Conservation (phyloP, 2,797 vertebrate species). For the Rhinoraja longicauda region DNA sequence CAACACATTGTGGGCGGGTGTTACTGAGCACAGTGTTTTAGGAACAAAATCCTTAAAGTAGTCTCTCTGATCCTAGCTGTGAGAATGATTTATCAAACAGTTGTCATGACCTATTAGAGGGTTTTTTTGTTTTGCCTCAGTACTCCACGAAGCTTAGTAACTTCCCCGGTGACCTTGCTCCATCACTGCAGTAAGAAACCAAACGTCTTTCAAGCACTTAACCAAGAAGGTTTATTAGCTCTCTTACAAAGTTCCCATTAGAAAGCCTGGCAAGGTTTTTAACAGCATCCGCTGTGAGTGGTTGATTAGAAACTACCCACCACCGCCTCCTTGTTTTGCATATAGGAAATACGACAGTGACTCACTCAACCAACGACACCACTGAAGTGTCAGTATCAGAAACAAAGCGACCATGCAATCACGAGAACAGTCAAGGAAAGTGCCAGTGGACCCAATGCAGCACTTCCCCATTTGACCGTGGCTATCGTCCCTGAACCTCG, state of each 20-base stretch:
- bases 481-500: too few species aligned
- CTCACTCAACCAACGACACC: background rate
- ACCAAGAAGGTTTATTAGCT: conserved; percentile 17
- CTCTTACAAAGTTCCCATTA: conserved; percentile 23
- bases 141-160: background rate
- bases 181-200: background rate
- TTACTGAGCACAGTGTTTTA: conserved; percentile 23
- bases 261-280: conserved; percentile 23
- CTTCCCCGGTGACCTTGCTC: background rate
- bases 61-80: background rate
- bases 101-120: conserved; percentile 9
- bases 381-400: conserved; percentile 22
- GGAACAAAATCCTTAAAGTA: conserved; percentile 36
- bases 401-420: background rate
- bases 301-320: background rate
- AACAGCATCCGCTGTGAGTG: background rate
- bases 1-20: conserved; percentile 4
- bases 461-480: background rate
- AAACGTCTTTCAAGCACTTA: conserved; percentile 14
- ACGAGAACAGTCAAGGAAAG: background rate
- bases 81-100: background rate
- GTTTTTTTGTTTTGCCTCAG: background rate
- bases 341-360: conserved; percentile 27
- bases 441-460: background rate
- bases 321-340: background rate